Base-by-base conservation (phyloP, 2,797 vertebrate species). In the Pteropus rufus region DNA sequence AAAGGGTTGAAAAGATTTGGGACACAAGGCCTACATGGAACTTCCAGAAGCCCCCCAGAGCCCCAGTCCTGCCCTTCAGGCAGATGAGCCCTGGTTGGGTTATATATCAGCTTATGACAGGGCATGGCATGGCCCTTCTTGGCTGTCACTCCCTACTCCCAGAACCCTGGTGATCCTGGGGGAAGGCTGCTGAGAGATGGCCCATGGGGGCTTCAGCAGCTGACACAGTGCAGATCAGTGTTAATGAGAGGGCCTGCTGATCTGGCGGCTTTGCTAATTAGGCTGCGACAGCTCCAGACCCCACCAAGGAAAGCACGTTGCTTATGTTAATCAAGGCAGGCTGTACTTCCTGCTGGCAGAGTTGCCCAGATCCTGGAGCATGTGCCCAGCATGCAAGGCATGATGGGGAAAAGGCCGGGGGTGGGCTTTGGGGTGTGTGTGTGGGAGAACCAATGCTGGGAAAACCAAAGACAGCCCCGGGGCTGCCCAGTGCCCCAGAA, bases 171-270 rank as follows among this genome's bases (percentile, higher is more conserved):
- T n/a, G 90, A 52, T 11, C 65, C 26, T 2, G 10, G 77, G 77
- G 64, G 36, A 75, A 36, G 21, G 54, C n/a, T 26, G 54, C 76
- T 15, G 86, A 31, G 41, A 39, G 49, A 39, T 3, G 56, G 93
- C 31, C n/a, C 4, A 6, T 15, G 75, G 75, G 82, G 75, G 41
- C 70, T 94, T 52, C 29, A 9, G 84, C 67, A 93, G 72, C 88
- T 77, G 92, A 93, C 83, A 64, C 26, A 75, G 91, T 41, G n/a
- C 7, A 56, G 92, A 41, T 18, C 10, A 0, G 60, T 21, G 77
- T 58, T 97, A 97, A 96, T 54, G 83, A 96, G 96, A 58, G 58
- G 89, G 58, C 96, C 86, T 82, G 86, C 96, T 97, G 93, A 94
- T 77, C 73, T 85, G 93, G 94, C 39, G 8, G 91, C 91, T 96